Evolutionary conservation across 2,888 invertebrate genomes (phyloP).

Genomic region (Trachelus iudaicus): DNA sequence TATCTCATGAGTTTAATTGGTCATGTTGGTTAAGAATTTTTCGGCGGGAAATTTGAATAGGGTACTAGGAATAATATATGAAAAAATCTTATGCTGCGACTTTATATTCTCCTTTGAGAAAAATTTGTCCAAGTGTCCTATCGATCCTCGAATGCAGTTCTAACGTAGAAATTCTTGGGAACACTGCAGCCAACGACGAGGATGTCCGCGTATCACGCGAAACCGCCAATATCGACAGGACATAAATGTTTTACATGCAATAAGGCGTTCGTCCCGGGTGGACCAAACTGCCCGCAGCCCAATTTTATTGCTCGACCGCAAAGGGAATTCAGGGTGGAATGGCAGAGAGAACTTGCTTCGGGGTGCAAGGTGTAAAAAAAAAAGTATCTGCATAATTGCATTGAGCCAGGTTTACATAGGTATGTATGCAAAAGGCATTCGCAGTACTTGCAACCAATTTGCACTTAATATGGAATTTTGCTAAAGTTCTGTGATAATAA

Average conservation of each 20-base stretch:
- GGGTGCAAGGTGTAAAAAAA: slow-evolving; percentile 46
- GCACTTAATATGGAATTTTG: not conserved
- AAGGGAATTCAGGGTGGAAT: slow-evolving; percentile 27
- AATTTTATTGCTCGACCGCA: slow-evolving; percentile 63
- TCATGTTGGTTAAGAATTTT: not conserved
- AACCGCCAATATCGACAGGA: slow-evolving; percentile 56
- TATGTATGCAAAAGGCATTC: not conserved
- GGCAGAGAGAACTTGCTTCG: slow-evolving; percentile 7
- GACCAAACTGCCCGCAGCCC: slow-evolving; percentile 64
- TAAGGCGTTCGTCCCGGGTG: slow-evolving; percentile 62
- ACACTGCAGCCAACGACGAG: not conserved
- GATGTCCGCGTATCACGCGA: not conserved
- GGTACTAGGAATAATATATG: not conserved
- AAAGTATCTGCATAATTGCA: slow-evolving; percentile 39
- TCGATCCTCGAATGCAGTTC: not conserved
- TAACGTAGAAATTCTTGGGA: not conserved
- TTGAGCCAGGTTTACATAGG: not conserved
- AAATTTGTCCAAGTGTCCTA: not conserved
- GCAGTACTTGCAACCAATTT: not conserved
- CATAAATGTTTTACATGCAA: slow-evolving; percentile 67
- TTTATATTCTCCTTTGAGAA: not conserved
- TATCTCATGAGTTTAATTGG: not conserved
- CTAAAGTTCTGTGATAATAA: not conserved
- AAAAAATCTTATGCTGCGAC: not conserved
- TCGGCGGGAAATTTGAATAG: not conserved